Percentiles rank a stretch among this genome's conserved stretches.
phyloP scores from a whole-genome alignment of 2,113 vertebrate species.

The Dicrurus megarhynchus region DNA sequence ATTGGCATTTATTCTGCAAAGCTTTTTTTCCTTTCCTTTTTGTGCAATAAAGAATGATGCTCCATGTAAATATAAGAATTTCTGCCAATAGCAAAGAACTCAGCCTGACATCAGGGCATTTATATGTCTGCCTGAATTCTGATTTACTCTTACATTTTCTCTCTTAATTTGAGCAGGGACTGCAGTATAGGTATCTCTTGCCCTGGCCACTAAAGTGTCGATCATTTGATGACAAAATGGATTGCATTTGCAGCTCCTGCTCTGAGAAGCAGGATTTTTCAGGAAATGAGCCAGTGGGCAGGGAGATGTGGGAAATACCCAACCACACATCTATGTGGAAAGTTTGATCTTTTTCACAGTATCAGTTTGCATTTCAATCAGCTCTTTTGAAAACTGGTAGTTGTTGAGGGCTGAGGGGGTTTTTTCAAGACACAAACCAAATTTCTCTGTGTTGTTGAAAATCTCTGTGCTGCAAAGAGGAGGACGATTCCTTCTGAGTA shows the following conservation, averaged over 20 bases:
- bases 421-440: background rate
- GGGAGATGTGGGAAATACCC: background rate
- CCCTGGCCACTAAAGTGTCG: background rate
- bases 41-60: background rate
- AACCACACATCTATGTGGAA: accelerated
- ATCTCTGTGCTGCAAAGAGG: background rate
- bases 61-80: background rate
- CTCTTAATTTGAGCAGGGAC: background rate
- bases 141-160: background rate
- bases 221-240: background rate
- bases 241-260: background rate
- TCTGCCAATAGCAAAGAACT: background rate
- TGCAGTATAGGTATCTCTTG: background rate
- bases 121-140: background rate
- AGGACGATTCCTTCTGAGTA: background rate
- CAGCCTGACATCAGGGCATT: background rate
- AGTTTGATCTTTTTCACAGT: background rate
- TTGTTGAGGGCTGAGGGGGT: background rate
- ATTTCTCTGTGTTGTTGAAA: background rate
- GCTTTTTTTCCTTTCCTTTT: background rate
- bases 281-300: background rate
- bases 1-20: background rate
- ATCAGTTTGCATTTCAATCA: background rate
- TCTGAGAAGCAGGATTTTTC: background rate
- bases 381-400: background rate